Base-by-base conservation (phyloP, 1,140 invertebrate species). In the Centruroides sculpturatus region DNA sequence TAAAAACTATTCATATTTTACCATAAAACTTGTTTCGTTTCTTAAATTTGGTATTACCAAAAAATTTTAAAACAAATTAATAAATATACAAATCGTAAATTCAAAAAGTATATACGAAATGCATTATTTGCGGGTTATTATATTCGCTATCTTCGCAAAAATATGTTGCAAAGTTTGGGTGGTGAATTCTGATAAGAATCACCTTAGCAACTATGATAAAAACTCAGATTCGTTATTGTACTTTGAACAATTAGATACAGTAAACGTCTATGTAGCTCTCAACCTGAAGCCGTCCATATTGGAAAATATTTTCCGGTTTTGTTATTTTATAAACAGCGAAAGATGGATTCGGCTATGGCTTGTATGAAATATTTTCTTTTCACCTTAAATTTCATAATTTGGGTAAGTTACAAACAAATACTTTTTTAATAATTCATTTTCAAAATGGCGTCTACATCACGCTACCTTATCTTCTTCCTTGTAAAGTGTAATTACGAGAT, bases 281-380 rank as follows among this genome's bases (percentile, higher is more conserved):
- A 50, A 8, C 49, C 23, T 23, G 23, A 5, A n/a, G 5, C 55
- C 12, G 7, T 47, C 41, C 41, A 41, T 41, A 41, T 41, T 41
- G 41, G 41, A 41, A 41, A 8, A 41, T 41, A 41, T 41, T 6
- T 41, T 6, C 8, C 5, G 5, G 41, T 41, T 41, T 41, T 41
- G 5, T 6, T 41, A 8, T 41, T 5, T 41, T 41, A 8, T 41
- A 46, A 13, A 11, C n/a, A 48, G 56, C 23, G 55, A 55, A 54
- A 54, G 48, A 12, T 59, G 9, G 61, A 62, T 50, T 36, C 61
- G 11, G 61, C 61, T 0, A 58, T 55, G 41, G 56, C 56, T 35
- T 58, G 51, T 61, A 63, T 66, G 49, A 68, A 68, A 56, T 66
- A 66, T 55, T 54, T 64, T 10, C 54, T 68, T 3, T 66, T 66